Conservation (phyloP, 2,797 vertebrate genomes). For the Siniperca undulata region DNA sequence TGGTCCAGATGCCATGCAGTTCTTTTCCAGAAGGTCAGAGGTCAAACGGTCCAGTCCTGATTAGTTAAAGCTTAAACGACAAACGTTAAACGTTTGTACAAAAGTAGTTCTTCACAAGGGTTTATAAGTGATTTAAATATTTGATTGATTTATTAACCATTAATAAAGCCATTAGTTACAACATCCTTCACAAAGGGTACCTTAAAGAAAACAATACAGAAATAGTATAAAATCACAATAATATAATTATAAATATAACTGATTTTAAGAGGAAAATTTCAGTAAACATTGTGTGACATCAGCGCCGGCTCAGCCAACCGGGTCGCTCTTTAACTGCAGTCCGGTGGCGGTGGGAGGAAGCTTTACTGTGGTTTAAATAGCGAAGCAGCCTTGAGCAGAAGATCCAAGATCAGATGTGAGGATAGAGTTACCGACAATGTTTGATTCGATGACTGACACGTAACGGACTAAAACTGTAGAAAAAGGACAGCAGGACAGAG, state of each 20-base stretch:
- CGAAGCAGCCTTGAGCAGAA: slow-evolving; percentile 29
- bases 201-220: background rate
- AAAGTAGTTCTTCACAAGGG: background rate
- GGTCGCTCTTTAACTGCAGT: background rate
- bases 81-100: background rate
- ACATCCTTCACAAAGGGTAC: too few relatives aligned
- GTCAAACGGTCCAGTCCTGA: background rate
- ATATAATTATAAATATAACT: background rate
- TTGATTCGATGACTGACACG: slow-evolving; percentile 7
- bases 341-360: slow-evolving; percentile 57
- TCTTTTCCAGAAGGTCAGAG: background rate
- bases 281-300: slow-evolving; percentile 62
- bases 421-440: background rate
- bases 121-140: background rate
- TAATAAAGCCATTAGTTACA: background rate
- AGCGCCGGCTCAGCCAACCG: slow-evolving; percentile 48
- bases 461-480: slow-evolving; percentile 11
- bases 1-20: background rate
- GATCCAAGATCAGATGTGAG: slow-evolving; percentile 31
- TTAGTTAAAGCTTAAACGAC: background rate
- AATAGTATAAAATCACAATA: background rate
- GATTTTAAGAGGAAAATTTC: slow-evolving; percentile 11
- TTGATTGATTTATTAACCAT: background rate
- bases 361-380: slow-evolving; percentile 64
- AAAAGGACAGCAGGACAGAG: background rate